These are phyloP conservation scores for Melanotaenia nigrans DNA, from an alignment of 2,797 vertebrate genomes.

Conservation along the genomic window DNA sequence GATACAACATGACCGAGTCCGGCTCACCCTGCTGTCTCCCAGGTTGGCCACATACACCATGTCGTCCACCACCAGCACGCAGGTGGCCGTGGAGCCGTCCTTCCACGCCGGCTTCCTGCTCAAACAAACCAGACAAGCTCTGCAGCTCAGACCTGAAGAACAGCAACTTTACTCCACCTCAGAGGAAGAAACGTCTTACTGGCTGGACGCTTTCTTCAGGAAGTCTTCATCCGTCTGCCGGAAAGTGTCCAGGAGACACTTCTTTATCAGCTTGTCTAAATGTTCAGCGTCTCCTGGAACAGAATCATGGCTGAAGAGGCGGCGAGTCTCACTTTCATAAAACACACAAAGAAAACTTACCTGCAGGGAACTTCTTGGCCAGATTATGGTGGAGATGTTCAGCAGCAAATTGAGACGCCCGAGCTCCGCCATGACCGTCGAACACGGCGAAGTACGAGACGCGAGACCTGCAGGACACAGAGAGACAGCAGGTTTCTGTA, in stretches of 20 bases:
- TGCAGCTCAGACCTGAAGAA: not conserved
- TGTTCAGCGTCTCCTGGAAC: conserved; percentile 87
- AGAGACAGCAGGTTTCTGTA: not conserved
- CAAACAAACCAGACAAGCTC: not conserved
- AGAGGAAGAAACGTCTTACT: conserved; percentile 81
- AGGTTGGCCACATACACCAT: conserved; percentile 93
- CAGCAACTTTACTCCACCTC: too few species aligned
- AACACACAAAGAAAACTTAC: conserved; percentile 66
- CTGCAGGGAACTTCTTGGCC: conserved; percentile 90
- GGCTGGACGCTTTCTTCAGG: conserved; percentile 94
- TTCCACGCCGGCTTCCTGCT: conserved; percentile 97
- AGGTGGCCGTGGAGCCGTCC: conserved; percentile 96
- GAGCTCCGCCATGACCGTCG: conserved; percentile 92
- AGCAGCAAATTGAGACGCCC: conserved; percentile 91
- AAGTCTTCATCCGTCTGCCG: conserved; percentile 96
- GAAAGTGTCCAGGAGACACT: conserved; percentile 93
- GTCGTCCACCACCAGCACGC: conserved; percentile 90
- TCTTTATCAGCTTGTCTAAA: conserved; percentile 91
- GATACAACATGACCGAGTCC: too few species aligned
- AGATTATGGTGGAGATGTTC: conserved; percentile 92
- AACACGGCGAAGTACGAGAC: conserved; percentile 96
- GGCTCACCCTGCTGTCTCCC: conserved; percentile 91
- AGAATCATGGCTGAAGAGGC: not conserved
- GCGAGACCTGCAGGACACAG: conserved; percentile 77
- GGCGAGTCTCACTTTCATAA: not conserved